phyloP scores from a whole-genome alignment of 2,113 vertebrate genomes.

The Barbus barbus region DNA sequence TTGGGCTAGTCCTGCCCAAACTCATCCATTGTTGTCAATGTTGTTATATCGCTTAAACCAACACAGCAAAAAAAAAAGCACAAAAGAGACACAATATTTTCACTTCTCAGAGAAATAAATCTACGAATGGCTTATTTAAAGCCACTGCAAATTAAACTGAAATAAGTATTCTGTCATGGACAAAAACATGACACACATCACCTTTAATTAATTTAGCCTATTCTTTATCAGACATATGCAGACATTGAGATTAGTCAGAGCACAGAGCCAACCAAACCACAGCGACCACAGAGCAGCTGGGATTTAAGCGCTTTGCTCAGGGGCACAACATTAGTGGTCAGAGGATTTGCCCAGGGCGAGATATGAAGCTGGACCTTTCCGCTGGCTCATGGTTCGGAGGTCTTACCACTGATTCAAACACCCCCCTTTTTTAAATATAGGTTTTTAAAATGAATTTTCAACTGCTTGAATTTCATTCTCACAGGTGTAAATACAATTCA shows the following conservation, averaged over 20 bases:
- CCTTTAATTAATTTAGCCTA: slow-evolving; percentile 18
- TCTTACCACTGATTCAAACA: slow-evolving; percentile 1
- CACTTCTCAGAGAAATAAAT: not conserved
- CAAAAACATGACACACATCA: not conserved
- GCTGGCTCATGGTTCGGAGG: not conserved
- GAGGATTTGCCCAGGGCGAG: slow-evolving; percentile 37
- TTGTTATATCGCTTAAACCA: not conserved
- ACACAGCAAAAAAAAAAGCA: not conserved
- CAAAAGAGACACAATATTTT: not conserved
- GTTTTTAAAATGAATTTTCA: slow-evolving; percentile 3
- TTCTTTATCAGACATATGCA: slow-evolving; percentile 32
- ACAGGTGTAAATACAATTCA: slow-evolving; percentile 20
- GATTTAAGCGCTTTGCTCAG: slow-evolving; percentile 35
- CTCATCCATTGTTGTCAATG: not conserved
- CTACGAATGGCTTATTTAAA: not conserved
- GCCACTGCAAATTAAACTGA: not conserved
- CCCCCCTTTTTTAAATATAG: not conserved
- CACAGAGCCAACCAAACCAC: not conserved
- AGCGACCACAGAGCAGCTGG: slow-evolving; percentile 17
- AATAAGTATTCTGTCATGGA: not conserved
- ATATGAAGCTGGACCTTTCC: slow-evolving; percentile 29
- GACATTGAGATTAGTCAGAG: slow-evolving; percentile 23
- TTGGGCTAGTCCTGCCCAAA: not conserved
- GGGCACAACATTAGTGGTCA: slow-evolving; percentile 39
- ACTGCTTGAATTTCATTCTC: not conserved